These are phyloP conservation scores for Clitarchus hookeri DNA, from an alignment of 2,888 invertebrate genomes.

Conservation along the genomic window DNA sequence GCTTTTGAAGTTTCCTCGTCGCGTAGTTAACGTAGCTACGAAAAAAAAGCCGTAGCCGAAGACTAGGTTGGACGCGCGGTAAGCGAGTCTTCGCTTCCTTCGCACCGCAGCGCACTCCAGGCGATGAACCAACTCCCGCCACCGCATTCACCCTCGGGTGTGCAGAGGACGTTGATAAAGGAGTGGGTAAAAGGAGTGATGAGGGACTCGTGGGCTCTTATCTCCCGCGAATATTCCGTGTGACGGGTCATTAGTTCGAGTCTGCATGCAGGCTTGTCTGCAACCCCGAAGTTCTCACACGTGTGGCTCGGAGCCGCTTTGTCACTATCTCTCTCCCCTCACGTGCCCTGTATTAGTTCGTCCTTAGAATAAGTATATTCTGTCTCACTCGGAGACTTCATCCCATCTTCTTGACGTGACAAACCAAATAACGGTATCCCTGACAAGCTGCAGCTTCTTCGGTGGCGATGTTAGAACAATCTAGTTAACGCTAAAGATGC, in stretches of 20 bases:
- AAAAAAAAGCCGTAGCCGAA: too few species aligned
- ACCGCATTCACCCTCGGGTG: background rate
- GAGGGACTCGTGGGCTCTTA: slow-evolving; percentile 25
- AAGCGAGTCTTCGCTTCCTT: too few species aligned
- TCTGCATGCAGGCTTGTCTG: slow-evolving; percentile 24
- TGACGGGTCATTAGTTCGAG: slow-evolving; percentile 38
- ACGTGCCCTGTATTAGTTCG: background rate
- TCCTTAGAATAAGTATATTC: background rate
- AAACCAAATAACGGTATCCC: background rate
- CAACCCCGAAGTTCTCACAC: slow-evolving; percentile 22
- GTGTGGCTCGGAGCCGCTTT: background rate
- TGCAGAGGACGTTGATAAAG: background rate
- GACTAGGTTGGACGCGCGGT: too few species aligned
- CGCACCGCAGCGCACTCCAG: too few species aligned
- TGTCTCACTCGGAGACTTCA: background rate
- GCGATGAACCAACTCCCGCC: background rate
- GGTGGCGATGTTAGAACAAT: too few species aligned
- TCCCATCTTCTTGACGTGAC: background rate
- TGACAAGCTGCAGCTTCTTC: too few species aligned
- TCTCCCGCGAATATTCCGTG: slow-evolving; percentile 36
- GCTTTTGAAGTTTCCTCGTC: too few species aligned
- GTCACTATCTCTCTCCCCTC: background rate
- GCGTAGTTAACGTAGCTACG: too few species aligned
- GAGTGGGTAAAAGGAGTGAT: background rate
- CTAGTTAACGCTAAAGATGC: too few species aligned